Percentiles rank a stretch among this genome's conserved stretches.
phyloP scores from a whole-genome alignment of 2,797 vertebrate species.

The Naso thynnoides region DNA sequence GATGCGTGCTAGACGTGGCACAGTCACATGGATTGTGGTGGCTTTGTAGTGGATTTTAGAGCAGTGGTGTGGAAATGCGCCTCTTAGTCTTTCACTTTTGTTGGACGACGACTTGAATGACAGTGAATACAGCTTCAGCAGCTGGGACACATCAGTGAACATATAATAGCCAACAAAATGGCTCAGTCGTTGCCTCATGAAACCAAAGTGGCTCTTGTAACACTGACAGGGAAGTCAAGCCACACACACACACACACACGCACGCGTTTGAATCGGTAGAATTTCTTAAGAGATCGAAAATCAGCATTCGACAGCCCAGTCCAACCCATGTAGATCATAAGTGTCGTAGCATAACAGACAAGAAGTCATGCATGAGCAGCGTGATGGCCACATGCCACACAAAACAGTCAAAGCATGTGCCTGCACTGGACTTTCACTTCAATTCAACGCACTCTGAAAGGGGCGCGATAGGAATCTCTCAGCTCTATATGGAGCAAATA shows the following conservation, averaged over 20 bases:
- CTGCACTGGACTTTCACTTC: constrained; percentile 38
- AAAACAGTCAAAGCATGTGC: constrained; percentile 28
- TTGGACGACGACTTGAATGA: constrained; percentile 26
- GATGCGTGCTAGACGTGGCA: background rate
- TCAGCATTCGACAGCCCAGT: background rate
- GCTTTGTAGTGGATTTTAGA: constrained; percentile 37
- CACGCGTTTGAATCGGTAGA: background rate
- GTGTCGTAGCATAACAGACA: background rate
- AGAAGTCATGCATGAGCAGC: constrained; percentile 4
- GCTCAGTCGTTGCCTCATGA: constrained; percentile 17
- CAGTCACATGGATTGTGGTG: constrained; percentile 10
- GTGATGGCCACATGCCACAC: constrained; percentile 39
- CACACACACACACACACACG: too few species aligned
- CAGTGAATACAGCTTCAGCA: constrained; percentile 43
- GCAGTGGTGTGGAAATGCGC: constrained; percentile 17
- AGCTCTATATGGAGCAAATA: constrained; percentile 56
- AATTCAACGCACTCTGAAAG: constrained; percentile 17
- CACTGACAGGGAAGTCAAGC: constrained; percentile 4
- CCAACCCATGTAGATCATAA: background rate
- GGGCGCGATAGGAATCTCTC: constrained; percentile 50
- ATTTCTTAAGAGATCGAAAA: constrained; percentile 24
- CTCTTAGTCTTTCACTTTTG: constrained; percentile 3
- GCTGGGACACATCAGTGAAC: constrained; percentile 38
- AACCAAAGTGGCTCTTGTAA: constrained; percentile 37
- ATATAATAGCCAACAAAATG: constrained; percentile 27